Evolutionary conservation across 2,888 invertebrate genomes (phyloP).

Genomic region (Mesorhabditis belari): DNA sequence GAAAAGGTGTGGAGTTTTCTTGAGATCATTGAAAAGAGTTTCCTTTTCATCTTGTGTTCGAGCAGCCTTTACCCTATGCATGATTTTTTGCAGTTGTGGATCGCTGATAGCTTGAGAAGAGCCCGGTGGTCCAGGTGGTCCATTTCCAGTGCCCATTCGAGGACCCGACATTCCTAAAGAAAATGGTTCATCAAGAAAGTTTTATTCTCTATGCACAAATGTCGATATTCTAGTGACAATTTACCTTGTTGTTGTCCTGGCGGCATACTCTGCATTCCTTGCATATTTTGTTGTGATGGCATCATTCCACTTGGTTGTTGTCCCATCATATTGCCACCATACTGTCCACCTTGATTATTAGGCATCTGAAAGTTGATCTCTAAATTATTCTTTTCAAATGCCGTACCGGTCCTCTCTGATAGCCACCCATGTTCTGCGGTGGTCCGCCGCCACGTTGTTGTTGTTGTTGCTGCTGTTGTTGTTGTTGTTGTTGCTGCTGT

Average conservation of each 20-base stretch:
- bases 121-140: not conserved
- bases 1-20: conserved; percentile 88
- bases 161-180: not conserved
- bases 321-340: not conserved
- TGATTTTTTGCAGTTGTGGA: conserved; percentile 62
- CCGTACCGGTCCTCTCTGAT: conserved; percentile 6
- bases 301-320: conserved; percentile 6
- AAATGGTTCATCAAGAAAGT: too few relatives aligned
- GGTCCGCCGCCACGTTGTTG: conserved; percentile 56
- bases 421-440: too few relatives aligned
- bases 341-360: not conserved
- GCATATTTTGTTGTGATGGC: too few relatives aligned
- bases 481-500: conserved; percentile 11
- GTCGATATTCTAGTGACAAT: too few relatives aligned
- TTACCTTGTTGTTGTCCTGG: too few relatives aligned
- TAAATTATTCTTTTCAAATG: conserved; percentile 11
- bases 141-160: too few relatives aligned
- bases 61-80: conserved; percentile 81
- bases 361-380: not conserved
- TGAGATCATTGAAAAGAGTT: conserved; percentile 76
- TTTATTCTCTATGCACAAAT: too few relatives aligned
- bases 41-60: conserved; percentile 73
- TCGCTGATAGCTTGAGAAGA: conserved; percentile 1
- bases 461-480: conserved; percentile 19
- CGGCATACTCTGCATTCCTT: too few relatives aligned